These are phyloP conservation scores for Cygnus atratus DNA, from an alignment of 2,113 vertebrate species.

Conservation along the genomic window DNA sequence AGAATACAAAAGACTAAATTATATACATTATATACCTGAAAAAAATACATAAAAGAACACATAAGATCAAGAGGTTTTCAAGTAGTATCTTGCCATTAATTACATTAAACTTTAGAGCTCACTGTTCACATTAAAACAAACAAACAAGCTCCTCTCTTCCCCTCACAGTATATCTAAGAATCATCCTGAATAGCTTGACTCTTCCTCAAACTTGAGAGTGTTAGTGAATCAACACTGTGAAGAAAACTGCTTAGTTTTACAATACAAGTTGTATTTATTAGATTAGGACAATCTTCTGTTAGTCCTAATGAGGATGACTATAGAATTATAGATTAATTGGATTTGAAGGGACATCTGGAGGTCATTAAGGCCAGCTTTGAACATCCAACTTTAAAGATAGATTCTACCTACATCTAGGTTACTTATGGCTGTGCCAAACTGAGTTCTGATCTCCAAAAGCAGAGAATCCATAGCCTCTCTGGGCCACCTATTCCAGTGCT, in stretches of 20 bases:
- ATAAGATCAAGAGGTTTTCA: background rate
- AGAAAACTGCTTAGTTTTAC: background rate
- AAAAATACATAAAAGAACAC: background rate
- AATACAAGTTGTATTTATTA: background rate
- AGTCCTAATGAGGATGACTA: background rate
- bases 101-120: background rate
- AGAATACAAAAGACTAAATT: background rate
- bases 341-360: background rate
- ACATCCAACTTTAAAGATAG: background rate
- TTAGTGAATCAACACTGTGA: background rate
- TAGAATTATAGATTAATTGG: background rate
- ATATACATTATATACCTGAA: background rate
- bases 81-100: background rate
- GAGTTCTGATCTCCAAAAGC: background rate
- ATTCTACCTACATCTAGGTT: background rate
- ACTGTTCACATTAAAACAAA: background rate
- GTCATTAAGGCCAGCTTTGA: background rate
- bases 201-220: background rate
- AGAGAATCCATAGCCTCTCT: background rate
- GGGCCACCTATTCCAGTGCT: background rate
- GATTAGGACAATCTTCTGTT: background rate
- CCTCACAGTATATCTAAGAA: background rate
- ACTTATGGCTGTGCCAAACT: fast-evolving
- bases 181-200: background rate
- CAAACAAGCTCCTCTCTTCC: background rate